A percentile compares a stretch with the other conserved stretches of the same genome.
Evolutionary conservation across 2,113 vertebrate species (phyloP).

Genomic region (Numida meleagris): DNA sequence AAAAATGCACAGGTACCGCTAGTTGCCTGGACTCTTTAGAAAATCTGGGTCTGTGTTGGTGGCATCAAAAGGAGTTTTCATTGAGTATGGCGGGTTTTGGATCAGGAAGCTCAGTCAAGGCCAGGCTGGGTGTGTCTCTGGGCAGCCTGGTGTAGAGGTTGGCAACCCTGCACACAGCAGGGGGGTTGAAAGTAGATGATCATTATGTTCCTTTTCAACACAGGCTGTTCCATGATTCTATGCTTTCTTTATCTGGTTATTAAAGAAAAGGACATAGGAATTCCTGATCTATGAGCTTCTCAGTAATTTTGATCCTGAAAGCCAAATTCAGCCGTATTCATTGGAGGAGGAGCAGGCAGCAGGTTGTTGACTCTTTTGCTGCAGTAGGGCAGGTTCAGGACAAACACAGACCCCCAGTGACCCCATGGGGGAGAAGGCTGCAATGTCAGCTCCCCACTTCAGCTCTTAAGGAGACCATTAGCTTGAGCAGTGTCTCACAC

Average conservation of each 20-base stretch:
- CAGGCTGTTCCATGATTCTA: no score
- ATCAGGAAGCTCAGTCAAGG: not conserved
- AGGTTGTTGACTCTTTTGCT: not conserved
- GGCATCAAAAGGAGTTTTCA: not conserved
- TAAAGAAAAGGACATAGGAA: not conserved
- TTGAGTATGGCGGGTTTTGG: not conserved
- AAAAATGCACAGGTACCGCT: not conserved
- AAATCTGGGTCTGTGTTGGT: not conserved
- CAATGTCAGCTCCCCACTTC: accelerated
- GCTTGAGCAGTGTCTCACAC: not conserved
- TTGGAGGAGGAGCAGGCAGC: not conserved
- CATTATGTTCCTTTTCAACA: no score
- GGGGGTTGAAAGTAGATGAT: no score
- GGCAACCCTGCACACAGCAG: no score
- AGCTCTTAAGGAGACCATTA: not conserved
- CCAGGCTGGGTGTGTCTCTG: no score
- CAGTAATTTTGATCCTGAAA: not conserved
- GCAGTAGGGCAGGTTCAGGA: not conserved
- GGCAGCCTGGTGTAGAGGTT: no score
- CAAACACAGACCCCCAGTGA: not conserved
- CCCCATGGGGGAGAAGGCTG: not conserved
- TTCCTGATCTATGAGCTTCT: not conserved
- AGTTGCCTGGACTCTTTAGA: not conserved
- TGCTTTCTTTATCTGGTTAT: not conserved
- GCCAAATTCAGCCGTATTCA: not conserved